phyloP scores from a whole-genome alignment of 1,140 invertebrate genomes.

The Theocolax elegans region DNA sequence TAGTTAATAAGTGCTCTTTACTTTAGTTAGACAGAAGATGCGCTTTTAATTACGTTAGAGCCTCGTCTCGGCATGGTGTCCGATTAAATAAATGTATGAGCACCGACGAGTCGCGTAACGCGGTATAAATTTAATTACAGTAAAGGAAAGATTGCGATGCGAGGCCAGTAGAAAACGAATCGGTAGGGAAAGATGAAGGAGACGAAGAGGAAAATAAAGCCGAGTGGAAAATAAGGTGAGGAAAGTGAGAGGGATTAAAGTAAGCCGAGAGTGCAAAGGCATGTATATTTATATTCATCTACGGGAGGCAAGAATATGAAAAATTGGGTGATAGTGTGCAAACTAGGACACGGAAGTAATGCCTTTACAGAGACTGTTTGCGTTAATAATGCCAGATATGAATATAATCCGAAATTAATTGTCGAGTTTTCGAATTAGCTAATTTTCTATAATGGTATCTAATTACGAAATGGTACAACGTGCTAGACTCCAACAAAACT shows the following conservation, averaged over 20 bases:
- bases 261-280: background rate
- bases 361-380: too few relatives aligned
- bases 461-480: too few relatives aligned
- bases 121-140: constrained; percentile 63
- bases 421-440: too few relatives aligned
- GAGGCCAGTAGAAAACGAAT: constrained; percentile 26
- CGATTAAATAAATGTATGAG: constrained; percentile 62
- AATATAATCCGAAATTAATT: too few relatives aligned
- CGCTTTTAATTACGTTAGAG: constrained; percentile 61
- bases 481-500: too few relatives aligned
- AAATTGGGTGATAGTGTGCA: background rate
- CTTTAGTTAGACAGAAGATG: constrained; percentile 48
- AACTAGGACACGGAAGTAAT: too few relatives aligned
- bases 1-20: constrained; percentile 15
- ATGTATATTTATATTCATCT: too few relatives aligned
- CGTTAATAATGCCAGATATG: too few relatives aligned
- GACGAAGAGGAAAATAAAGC: constrained; percentile 13
- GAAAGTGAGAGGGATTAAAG: constrained; percentile 30
- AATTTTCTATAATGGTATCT: too few relatives aligned
- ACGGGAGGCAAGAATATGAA: background rate
- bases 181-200: constrained; percentile 19
- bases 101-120: constrained; percentile 52
- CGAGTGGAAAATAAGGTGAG: background rate
- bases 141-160: constrained; percentile 31
- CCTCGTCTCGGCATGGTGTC: constrained; percentile 51